Evolutionary conservation across 2,797 vertebrate species (phyloP).

Genomic region (Buphagus erythrorhynchus): DNA sequence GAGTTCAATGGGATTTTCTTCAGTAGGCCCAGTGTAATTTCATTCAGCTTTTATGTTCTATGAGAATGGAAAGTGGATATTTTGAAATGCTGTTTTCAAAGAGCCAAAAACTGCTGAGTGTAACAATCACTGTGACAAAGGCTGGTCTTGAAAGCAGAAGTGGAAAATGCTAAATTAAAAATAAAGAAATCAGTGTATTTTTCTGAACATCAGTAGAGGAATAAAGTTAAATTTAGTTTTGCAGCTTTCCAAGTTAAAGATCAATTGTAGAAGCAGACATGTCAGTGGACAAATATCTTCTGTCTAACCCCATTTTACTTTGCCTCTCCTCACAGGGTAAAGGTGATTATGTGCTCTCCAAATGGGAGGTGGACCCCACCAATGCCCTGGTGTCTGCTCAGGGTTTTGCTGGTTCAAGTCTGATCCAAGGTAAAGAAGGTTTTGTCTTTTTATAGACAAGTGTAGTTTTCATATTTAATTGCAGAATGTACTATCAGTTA

Average conservation of each 20-base stretch:
- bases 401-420: conserved; percentile 78
- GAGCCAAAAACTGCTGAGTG: not conserved
- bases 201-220: not conserved
- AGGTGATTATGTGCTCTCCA: conserved; percentile 82
- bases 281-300: not conserved
- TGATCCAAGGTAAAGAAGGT: conserved; percentile 82
- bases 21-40: not conserved
- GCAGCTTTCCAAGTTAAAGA: not conserved
- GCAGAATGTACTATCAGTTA: not conserved
- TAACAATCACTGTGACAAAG: not conserved
- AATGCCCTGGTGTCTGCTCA: conserved; percentile 74
- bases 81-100: not conserved
- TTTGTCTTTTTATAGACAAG: not conserved
- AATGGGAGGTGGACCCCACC: conserved; percentile 82
- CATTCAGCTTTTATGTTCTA: not conserved
- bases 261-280: not conserved
- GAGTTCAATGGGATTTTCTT: not conserved
- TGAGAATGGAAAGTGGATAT: not conserved
- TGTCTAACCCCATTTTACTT: not conserved
- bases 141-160: not conserved
- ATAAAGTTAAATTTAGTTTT: not conserved
- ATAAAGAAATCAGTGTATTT: not conserved
- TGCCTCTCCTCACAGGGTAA: conserved; percentile 77
- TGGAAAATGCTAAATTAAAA: not conserved
- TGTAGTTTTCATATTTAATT: not conserved